phyloP scores from a whole-genome alignment of 2,888 invertebrate genomes.

The Hanleya hanleyi region DNA sequence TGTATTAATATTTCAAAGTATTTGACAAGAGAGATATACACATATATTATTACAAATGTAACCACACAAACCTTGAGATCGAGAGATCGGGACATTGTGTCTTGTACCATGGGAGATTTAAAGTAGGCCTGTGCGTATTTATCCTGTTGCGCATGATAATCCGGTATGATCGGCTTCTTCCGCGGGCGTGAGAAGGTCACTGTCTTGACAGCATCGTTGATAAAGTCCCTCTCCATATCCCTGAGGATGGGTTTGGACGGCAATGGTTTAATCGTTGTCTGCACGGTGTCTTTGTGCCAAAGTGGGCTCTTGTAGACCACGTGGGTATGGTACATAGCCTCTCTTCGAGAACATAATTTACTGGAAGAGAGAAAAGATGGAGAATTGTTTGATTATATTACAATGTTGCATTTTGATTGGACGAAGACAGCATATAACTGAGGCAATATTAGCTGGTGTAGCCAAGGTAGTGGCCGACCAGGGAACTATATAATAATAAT shows the following conservation, averaged over 20 bases:
- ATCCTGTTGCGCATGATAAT: constrained; percentile 59
- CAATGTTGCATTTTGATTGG: no score
- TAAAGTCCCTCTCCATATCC: constrained; percentile 44
- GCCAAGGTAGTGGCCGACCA: no score
- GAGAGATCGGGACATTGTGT: constrained; percentile 40
- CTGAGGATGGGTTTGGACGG: constrained; percentile 28
- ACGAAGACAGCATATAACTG: no score
- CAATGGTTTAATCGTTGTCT: constrained; percentile 40
- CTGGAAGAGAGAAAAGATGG: no score
- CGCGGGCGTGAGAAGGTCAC: constrained; percentile 38
- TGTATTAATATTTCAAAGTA: no score
- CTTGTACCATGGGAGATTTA: constrained; percentile 53
- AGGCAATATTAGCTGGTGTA: no score
- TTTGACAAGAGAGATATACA: no score
- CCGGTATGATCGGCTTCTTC: constrained; percentile 62
- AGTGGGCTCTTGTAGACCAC: constrained; percentile 49
- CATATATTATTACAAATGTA: no score
- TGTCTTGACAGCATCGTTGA: constrained; percentile 55
- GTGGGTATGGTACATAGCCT: not conserved
- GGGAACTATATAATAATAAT: no score
- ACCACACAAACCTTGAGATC: no score
- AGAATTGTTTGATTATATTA: no score
- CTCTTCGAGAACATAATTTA: no score
- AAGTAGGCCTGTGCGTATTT: constrained; percentile 61
- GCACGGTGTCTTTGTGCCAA: constrained; percentile 51